phyloP scores from a whole-genome alignment of 2,888 invertebrate species.

The Cheilosia soror region DNA sequence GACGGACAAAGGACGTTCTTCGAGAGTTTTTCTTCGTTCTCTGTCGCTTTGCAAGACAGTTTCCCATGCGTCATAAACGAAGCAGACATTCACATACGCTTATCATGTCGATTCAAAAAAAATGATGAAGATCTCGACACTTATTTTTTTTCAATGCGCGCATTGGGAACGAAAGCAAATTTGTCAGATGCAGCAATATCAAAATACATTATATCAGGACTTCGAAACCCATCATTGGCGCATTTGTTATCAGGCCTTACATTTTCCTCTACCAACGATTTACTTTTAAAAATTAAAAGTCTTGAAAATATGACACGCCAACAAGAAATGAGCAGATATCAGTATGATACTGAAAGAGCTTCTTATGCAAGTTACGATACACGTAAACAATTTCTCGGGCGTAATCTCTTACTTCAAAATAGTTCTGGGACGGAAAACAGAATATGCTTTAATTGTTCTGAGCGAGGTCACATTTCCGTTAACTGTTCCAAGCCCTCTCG shows the following conservation, averaged over 20 bases:
- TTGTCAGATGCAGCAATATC: not conserved
- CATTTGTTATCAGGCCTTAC: not conserved
- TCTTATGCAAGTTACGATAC: too few species aligned
- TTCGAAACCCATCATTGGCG: not conserved
- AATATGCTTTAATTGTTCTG: too few species aligned
- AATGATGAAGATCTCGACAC: not conserved
- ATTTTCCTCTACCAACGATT: not conserved
- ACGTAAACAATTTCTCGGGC: too few species aligned
- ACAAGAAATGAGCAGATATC: too few species aligned
- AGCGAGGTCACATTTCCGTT: too few species aligned
- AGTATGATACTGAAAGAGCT: too few species aligned
- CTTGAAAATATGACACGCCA: too few species aligned
- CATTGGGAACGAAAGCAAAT: not conserved
- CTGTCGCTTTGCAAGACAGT: not conserved
- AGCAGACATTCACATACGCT: not conserved
- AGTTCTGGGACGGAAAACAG: too few species aligned
- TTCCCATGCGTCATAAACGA: not conserved
- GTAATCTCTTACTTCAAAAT: too few species aligned
- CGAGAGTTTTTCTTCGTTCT: not conserved
- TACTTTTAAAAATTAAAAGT: not conserved
- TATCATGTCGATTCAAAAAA: not conserved
- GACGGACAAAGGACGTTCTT: not conserved
- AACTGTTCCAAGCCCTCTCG: too few species aligned
- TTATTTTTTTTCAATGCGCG: constrained; percentile 1
- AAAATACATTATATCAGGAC: not conserved